Evolutionary conservation across 2,797 vertebrate genomes (phyloP).

Genomic region (Gymnodraco acuticeps): DNA sequence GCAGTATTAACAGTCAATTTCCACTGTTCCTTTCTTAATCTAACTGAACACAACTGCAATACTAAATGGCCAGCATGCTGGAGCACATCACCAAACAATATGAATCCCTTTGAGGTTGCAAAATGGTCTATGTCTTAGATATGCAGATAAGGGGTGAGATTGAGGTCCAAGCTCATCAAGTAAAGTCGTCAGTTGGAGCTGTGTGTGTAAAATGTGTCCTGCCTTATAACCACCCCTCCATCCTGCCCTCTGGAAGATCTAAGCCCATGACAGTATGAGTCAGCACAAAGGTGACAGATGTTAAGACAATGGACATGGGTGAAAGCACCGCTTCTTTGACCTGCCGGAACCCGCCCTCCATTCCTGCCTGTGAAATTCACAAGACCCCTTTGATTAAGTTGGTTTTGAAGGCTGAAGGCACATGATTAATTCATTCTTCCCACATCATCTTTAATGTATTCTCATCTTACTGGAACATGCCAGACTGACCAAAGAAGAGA

Average conservation of each 20-base stretch:
- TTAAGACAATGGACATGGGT: slow-evolving; percentile 35
- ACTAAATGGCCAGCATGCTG: background rate
- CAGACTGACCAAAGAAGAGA: slow-evolving; percentile 35
- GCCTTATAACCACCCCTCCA: slow-evolving; percentile 8
- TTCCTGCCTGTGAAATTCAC: slow-evolving; percentile 35
- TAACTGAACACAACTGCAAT: background rate
- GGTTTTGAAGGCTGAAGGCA: slow-evolving; percentile 61
- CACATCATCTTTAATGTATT: slow-evolving; percentile 75
- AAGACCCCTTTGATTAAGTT: slow-evolving; percentile 62
- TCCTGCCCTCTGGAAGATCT: slow-evolving; percentile 37
- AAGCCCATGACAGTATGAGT: slow-evolving; percentile 53
- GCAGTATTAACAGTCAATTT: background rate
- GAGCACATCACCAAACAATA: background rate
- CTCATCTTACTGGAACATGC: slow-evolving; percentile 50
- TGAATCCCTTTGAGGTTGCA: background rate
- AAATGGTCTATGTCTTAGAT: background rate
- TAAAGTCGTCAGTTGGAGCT: slow-evolving; percentile 17
- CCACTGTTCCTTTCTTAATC: background rate
- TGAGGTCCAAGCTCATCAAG: slow-evolving; percentile 21
- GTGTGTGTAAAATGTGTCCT: slow-evolving; percentile 25
- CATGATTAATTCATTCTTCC: slow-evolving; percentile 76
- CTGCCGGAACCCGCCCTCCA: slow-evolving; percentile 3
- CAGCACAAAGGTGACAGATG: slow-evolving; percentile 62
- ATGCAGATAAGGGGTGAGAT: background rate
- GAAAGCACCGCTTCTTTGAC: slow-evolving; percentile 48